A percentile compares a stretch with the other conserved stretches of the same genome.
phyloP scores from a whole-genome alignment of 2,888 invertebrate species.

The Tachina grossa region DNA sequence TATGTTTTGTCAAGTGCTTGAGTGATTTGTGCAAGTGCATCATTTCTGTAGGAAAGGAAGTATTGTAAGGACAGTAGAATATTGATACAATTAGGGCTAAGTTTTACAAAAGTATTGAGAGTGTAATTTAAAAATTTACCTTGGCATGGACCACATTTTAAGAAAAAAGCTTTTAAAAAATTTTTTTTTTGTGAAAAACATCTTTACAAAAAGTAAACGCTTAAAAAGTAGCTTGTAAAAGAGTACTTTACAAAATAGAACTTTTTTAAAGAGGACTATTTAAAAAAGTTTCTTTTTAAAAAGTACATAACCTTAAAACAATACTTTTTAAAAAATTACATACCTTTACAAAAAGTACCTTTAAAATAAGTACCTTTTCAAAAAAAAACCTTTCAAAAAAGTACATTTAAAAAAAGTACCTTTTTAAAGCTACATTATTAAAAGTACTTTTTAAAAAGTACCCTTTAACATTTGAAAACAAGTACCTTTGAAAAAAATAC shows the following conservation, averaged over 20 bases:
- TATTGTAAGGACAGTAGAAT: slow-evolving; percentile 2
- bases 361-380: neutral
- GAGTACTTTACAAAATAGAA: no score
- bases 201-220: no score
- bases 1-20: slow-evolving; percentile 55
- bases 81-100: no score
- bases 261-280: neutral
- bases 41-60: neutral
- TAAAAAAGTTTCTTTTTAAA: neutral
- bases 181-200: no score
- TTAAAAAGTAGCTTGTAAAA: no score
- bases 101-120: no score
- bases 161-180: neutral
- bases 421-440: no score
- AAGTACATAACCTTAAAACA: neutral
- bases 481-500: neutral
- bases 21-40: slow-evolving; percentile 62
- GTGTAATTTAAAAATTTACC: no score
- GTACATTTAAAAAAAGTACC: neutral
- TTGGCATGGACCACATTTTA: neutral
- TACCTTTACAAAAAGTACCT: no score
- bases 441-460: no score
- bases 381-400: neutral
- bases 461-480: no score
- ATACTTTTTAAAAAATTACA: neutral